Conservation (phyloP, 2,113 vertebrate species). For the Sus scrofa region T2T-Sscrofa CM000826.6:137793501-137794000, state of each 20-base stretch:
- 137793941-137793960: constrained; percentile 20
- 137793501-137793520: background rate
- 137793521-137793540: constrained; percentile 13
- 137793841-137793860: constrained; percentile 45
- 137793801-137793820: constrained; percentile 47
- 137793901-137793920: constrained; percentile 40
- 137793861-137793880: constrained; percentile 43
- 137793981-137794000: constrained; percentile 14
- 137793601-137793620: background rate
- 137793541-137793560: constrained; percentile 30
- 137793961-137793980: constrained; percentile 27
- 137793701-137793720: constrained; percentile 76
- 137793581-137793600: background rate
- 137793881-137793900: background rate
- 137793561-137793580: constrained; percentile 6
- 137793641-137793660: constrained; percentile 68
- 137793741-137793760: constrained; percentile 61
- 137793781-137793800: constrained; percentile 66
- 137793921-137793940: constrained; percentile 2
- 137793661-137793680: constrained; percentile 68
- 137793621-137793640: background rate
- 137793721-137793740: constrained; percentile 83
- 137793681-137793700: constrained; percentile 51
- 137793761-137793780: constrained; percentile 55
- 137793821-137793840: constrained; percentile 41